These are phyloP conservation scores for Timandra comae DNA, from an alignment of 2,888 invertebrate species.

Conservation along the genomic window DNA sequence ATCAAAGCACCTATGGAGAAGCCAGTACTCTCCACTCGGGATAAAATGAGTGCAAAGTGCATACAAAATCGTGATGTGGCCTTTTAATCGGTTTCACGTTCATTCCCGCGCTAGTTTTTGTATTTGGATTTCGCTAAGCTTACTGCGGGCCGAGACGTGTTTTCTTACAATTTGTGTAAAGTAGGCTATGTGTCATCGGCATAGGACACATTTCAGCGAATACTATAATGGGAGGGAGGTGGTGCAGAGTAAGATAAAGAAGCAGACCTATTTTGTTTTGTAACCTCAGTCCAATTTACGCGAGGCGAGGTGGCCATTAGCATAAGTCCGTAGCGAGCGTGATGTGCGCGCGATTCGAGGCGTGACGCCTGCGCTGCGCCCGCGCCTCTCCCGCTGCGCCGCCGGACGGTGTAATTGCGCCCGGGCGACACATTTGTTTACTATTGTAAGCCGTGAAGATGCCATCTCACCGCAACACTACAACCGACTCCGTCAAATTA, in stretches of 20 bases:
- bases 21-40: conserved; percentile 50
- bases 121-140: conserved; percentile 70
- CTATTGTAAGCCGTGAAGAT: conserved; percentile 75
- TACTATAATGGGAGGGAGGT: conserved; percentile 31
- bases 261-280: conserved; percentile 69
- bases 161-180: conserved; percentile 32
- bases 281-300: conserved; percentile 72
- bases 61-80: conserved; percentile 76
- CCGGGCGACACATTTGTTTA: conserved; percentile 73
- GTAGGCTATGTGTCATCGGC: conserved; percentile 36
- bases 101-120: conserved; percentile 71
- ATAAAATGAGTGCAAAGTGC: conserved; percentile 74
- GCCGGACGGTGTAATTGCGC: conserved; percentile 56
- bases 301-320: conserved; percentile 65
- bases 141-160: conserved; percentile 50
- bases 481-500: conserved; percentile 64
- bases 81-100: conserved; percentile 76
- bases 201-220: conserved; percentile 43
- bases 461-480: conserved; percentile 62
- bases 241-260: conserved; percentile 69
- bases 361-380: conserved; percentile 38
- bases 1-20: conserved; percentile 55
- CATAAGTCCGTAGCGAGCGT: conserved; percentile 70
- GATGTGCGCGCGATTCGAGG: conserved; percentile 65
- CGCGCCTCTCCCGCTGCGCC: conserved; percentile 27